Conservation (phyloP, 2,797 vertebrate species). For the Cuculus canorus region DNA sequence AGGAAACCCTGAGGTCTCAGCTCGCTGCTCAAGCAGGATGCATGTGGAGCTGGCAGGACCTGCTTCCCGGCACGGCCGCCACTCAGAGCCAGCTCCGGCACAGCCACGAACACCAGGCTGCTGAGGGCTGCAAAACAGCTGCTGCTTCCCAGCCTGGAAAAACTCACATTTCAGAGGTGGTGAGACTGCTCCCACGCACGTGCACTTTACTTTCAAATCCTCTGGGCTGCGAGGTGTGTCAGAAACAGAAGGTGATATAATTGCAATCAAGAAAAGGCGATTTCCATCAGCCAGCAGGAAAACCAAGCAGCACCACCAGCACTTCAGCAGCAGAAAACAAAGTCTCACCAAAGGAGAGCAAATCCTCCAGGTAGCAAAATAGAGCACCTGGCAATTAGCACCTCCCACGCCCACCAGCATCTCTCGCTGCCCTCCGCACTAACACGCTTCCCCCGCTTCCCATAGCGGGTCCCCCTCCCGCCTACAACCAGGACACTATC, state of each 20-base stretch:
- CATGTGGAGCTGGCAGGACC: fast-evolving
- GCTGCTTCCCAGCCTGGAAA: constrained; percentile 11
- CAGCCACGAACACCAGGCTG: background rate
- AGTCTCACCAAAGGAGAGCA: background rate
- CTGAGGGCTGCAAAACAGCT: background rate
- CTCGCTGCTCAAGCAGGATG: background rate
- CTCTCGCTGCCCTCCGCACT: background rate
- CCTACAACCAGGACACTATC: background rate
- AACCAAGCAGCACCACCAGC: background rate
- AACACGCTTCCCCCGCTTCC: background rate
- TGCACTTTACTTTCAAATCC: constrained; percentile 28
- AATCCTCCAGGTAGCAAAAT: constrained; percentile 27
- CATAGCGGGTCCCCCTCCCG: background rate
- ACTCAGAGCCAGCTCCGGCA: background rate
- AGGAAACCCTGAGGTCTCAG: background rate
- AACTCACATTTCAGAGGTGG: constrained; percentile 27
- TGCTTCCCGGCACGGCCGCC: fast-evolving
- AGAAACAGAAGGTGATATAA: constrained; percentile 50
- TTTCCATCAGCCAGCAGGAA: background rate
- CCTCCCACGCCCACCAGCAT: background rate
- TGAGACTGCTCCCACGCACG: background rate
- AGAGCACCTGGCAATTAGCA: background rate
- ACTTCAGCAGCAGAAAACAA: background rate
- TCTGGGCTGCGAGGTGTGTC: background rate
- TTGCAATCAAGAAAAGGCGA: background rate